Conservation (phyloP, 2,113 vertebrate genomes). For the Notarius lentiginosus region DNA sequence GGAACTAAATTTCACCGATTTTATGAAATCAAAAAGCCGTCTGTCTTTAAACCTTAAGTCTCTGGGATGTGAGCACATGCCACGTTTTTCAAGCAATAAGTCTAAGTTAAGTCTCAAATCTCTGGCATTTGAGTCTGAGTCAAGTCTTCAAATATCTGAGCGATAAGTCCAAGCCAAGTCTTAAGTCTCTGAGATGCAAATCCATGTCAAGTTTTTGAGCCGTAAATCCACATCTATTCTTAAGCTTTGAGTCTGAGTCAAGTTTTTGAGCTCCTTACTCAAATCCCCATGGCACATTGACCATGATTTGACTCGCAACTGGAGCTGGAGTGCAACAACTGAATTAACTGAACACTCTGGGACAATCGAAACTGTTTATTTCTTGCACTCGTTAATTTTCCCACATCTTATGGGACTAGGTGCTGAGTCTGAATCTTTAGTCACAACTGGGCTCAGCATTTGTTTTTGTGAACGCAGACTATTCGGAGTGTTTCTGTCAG, state of each 20-base stretch:
- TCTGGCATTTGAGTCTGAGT: neutral
- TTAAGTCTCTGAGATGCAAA: neutral
- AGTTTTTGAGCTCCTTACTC: neutral
- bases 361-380: neutral
- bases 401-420: neutral
- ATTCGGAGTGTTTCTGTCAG: neutral
- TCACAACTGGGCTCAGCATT: neutral
- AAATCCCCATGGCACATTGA: neutral
- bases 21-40: too few relatives aligned
- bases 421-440: neutral
- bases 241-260: neutral
- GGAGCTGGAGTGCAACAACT: neutral
- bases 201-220: neutral
- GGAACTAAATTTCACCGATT: too few relatives aligned
- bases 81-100: neutral
- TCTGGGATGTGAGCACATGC: neutral
- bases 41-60: neutral
- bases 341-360: neutral
- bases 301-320: neutral
- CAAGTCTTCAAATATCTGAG: neutral
- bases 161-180: neutral
- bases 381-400: neutral
- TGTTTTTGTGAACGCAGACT: constrained; percentile 15
- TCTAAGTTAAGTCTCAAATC: neutral
- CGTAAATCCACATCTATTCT: neutral